Evolutionary conservation across 2,797 vertebrate species (phyloP), one percentile per base, ranked within the genome.

Genomic region (Graptemys geographica): DNA sequence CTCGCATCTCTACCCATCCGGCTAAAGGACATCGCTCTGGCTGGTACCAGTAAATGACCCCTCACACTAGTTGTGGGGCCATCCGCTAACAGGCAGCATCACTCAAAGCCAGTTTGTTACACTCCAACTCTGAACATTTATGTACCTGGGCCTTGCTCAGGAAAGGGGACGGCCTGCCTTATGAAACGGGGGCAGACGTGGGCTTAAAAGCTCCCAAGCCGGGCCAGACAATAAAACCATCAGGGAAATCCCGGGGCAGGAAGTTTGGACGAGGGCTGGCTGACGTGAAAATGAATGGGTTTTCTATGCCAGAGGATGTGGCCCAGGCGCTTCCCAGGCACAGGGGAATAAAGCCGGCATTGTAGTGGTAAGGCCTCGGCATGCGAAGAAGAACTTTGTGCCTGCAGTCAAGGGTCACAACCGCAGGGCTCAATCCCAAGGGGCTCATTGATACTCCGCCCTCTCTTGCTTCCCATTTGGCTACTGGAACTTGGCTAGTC

Each of bases 311-410:
- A 90, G 56, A 37, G 4, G 44, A 47, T n/a, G 74, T 52, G 51
- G 69, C 44, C 56, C 33, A 1, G 37, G 44, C n/a, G 6, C 79
- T 78, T 92, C 87, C 83, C 83, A 84, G 90, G 87, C 57, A 27
- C 23, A 19, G 49, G 18, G 86, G 76, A 94, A 97, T 91, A 97
- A 94, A 80, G 92, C 2, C 69, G 49, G 74, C 33, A 72, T 94
- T 97, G 89, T 94, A 27, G 52, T 4, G 74, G 11, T 3, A 0
- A 3, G n/a, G 81, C 33, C 78, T 37, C 81, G 53, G 93, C 59
- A 81, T 87, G 81, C 65, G 31, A 82, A 49, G 83, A 86, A 41
- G 74, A 82, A 76, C 0, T 8, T 10, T 21, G 33, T 80, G 85
- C 79, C 25, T 53, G 18, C 79, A 87, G 33, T 33, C 79, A 88